These are phyloP conservation scores for Orchestia grillus DNA, from an alignment of 1,140 invertebrate genomes.

Conservation along the genomic window DNA sequence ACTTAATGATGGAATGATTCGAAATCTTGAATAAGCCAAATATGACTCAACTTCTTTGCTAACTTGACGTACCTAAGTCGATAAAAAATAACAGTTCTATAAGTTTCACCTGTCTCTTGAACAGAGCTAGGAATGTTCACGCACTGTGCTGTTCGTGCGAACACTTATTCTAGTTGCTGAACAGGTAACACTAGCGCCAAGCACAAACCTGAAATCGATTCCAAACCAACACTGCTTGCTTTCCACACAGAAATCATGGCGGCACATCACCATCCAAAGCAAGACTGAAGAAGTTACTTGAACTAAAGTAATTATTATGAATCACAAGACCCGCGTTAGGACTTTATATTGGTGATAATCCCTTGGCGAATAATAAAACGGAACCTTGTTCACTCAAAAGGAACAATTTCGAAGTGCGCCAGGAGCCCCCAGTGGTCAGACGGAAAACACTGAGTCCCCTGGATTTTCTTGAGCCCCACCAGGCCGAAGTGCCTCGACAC, in stretches of 20 bases:
- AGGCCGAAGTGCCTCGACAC: slow-evolving; percentile 75
- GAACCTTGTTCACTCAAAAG: not conserved
- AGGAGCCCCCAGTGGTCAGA: slow-evolving; percentile 79
- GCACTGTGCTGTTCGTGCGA: not conserved
- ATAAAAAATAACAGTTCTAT: not conserved
- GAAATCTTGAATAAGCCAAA: not conserved
- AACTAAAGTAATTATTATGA: not conserved
- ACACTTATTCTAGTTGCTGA: not conserved
- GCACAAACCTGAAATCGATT: not conserved
- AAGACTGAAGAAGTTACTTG: not conserved
- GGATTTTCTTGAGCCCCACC: slow-evolving; percentile 75
- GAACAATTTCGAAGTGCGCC: slow-evolving; percentile 69
- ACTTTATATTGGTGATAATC: not conserved
- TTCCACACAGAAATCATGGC: not conserved
- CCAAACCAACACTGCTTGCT: not conserved
- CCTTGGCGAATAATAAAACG: not conserved
- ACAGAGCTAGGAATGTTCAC: no score
- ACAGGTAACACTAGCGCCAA: not conserved
- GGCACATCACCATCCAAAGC: not conserved
- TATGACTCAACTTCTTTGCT: not conserved
- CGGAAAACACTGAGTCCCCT: slow-evolving; percentile 74
- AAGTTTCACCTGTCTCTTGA: not conserved
- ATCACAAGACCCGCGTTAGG: not conserved
- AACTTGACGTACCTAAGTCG: not conserved
- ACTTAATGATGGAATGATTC: not conserved